Percentiles rank a stretch among this genome's conserved stretches.
phyloP scores from a whole-genome alignment of 2,888 invertebrate genomes.

The Nebria salina region DNA sequence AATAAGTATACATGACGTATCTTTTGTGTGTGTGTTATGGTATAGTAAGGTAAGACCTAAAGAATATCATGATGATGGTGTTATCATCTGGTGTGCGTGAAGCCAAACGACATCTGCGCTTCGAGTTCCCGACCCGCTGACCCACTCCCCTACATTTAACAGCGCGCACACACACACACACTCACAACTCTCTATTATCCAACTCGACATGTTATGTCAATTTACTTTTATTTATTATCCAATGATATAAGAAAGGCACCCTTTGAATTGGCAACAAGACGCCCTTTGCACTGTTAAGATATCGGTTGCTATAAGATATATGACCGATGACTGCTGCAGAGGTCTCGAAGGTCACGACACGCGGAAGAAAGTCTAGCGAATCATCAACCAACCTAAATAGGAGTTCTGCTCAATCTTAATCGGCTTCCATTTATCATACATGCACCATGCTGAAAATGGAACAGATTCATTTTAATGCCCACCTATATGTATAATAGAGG shows the following conservation, averaged over 20 bases:
- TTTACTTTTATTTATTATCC: too few species aligned
- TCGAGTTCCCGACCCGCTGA: slow-evolving; percentile 57
- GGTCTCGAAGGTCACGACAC: slow-evolving; percentile 42
- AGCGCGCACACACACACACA: slow-evolving; percentile 8
- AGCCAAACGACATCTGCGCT: slow-evolving; percentile 55
- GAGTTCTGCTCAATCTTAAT: slow-evolving; percentile 9
- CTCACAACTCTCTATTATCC: neutral
- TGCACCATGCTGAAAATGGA: too few species aligned
- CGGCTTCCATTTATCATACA: slow-evolving; percentile 8
- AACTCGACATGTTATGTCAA: too few species aligned
- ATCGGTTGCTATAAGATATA: too few species aligned
- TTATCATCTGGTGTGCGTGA: slow-evolving; percentile 40
- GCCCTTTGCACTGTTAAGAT: too few species aligned
- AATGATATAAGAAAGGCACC: too few species aligned
- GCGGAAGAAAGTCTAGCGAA: slow-evolving; percentile 40
- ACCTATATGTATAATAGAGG: slow-evolving; percentile 1
- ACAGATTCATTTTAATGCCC: neutral
- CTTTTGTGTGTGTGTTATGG: slow-evolving; percentile 17
- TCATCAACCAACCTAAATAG: slow-evolving; percentile 29
- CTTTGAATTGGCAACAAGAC: too few species aligned
- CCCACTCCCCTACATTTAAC: slow-evolving; percentile 59
- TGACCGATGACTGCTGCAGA: slow-evolving; percentile 24
- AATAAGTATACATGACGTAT: neutral
- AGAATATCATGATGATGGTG: neutral
- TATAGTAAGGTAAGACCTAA: neutral